phyloP scores from a whole-genome alignment of 92 coral and sea anemone species.

The Heteractis magnifica region DNA sequence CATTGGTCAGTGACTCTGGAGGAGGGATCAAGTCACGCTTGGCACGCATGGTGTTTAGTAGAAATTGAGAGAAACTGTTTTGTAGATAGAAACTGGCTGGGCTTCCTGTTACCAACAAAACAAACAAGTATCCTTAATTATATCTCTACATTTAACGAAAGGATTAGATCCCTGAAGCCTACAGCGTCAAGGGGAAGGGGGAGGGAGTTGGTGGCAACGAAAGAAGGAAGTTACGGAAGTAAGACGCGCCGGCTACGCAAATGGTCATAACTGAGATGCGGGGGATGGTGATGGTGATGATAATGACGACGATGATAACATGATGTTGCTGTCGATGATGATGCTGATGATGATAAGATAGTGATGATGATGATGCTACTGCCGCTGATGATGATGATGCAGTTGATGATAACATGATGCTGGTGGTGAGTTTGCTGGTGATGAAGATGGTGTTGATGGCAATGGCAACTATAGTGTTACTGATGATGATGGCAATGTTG shows the following conservation, averaged over 20 bases:
- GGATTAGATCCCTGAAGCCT: not conserved
- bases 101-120: conserved; percentile 44
- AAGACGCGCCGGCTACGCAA: not conserved
- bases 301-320: not conserved
- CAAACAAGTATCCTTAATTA: not conserved
- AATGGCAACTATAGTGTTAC: not conserved
- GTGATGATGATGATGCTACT: not conserved
- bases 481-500: conserved; percentile 8
- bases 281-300: not conserved
- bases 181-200: not conserved
- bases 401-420: not conserved
- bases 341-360: not conserved
- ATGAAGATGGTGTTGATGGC: not conserved
- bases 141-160: not conserved
- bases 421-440: not conserved
- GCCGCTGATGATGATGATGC: conserved; percentile 10
- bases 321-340: conserved; percentile 1
- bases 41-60: conserved; percentile 58
- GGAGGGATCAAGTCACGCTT: conserved; percentile 75
- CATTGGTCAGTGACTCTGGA: conserved; percentile 72
- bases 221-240: not conserved
- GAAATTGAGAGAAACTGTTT: conserved; percentile 85
- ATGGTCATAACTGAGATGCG: not conserved
- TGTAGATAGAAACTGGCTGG: conserved; percentile 68
- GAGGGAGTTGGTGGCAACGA: not conserved